A percentile compares a stretch with the other conserved stretches of the same genome.
phyloP scores from a whole-genome alignment of 92 coral and sea anemone species.

The Epizoanthus stellaris region DNA sequence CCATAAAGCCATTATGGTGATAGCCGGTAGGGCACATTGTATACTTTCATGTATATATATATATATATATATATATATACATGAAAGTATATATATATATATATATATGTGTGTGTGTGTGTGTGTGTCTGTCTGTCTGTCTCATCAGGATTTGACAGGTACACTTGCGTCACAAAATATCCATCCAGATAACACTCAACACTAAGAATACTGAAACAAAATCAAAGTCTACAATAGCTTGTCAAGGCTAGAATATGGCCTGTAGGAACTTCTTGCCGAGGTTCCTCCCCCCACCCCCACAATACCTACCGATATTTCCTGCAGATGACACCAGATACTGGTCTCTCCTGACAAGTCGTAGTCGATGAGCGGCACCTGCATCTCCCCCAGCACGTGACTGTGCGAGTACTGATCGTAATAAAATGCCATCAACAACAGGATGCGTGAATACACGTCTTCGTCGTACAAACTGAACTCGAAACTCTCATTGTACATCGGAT shows the following conservation, averaged over 20 bases:
- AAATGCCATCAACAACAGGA: slow-evolving; percentile 68
- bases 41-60: too few species aligned
- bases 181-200: slow-evolving; percentile 75
- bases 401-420: slow-evolving; percentile 83
- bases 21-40: too few species aligned
- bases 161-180: not conserved
- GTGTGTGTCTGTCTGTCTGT: too few species aligned
- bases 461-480: slow-evolving; percentile 73
- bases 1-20: too few species aligned
- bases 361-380: slow-evolving; percentile 81
- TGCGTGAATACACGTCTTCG: slow-evolving; percentile 79
- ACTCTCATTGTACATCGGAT: slow-evolving; percentile 81
- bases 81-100: too few species aligned
- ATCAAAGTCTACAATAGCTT: too few species aligned
- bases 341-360: slow-evolving; percentile 80
- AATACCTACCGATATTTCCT: slow-evolving; percentile 65
- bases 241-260: too few species aligned
- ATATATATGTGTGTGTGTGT: too few species aligned
- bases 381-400: slow-evolving; percentile 84
- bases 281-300: slow-evolving; percentile 43
- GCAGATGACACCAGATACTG: slow-evolving; percentile 75
- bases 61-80: too few species aligned
- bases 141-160: too few species aligned
- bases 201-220: slow-evolving; percentile 29
- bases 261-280: too few species aligned